phyloP scores from a whole-genome alignment of 2,888 invertebrate genomes.

The Drosophila yooni region DNA sequence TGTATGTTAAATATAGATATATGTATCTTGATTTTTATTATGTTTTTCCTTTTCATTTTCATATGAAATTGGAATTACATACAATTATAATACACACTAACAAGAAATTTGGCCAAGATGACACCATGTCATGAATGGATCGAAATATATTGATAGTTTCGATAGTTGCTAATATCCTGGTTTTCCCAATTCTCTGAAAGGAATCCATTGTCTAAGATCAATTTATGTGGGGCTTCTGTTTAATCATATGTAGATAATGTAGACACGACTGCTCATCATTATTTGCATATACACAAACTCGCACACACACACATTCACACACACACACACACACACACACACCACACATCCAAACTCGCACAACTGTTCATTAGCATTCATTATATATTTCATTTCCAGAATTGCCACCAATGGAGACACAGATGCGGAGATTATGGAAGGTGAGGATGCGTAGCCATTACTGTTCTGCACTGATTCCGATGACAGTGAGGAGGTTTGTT shows the following conservation, averaged over 20 bases:
- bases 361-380: constrained; percentile 17
- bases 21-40: not conserved
- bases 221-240: not conserved
- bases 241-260: not conserved
- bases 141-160: not conserved
- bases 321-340: not conserved
- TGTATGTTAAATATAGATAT: not conserved
- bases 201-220: not conserved
- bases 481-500: constrained; percentile 81
- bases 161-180: not conserved
- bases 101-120: not conserved
- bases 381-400: constrained; percentile 71
- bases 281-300: not conserved
- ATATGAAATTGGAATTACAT: not conserved
- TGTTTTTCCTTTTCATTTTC: no score
- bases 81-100: constrained; percentile 1
- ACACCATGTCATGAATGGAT: not conserved
- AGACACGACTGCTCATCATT: not conserved
- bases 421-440: constrained; percentile 72
- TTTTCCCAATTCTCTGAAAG: not conserved
- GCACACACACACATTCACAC: not conserved
- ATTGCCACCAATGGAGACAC: constrained; percentile 77
- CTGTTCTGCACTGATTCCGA: constrained; percentile 84
- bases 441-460: constrained; percentile 85
- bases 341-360: not conserved